Base-by-base conservation (phyloP, 1,140 invertebrate genomes). In the Achatina immaculata region DNA sequence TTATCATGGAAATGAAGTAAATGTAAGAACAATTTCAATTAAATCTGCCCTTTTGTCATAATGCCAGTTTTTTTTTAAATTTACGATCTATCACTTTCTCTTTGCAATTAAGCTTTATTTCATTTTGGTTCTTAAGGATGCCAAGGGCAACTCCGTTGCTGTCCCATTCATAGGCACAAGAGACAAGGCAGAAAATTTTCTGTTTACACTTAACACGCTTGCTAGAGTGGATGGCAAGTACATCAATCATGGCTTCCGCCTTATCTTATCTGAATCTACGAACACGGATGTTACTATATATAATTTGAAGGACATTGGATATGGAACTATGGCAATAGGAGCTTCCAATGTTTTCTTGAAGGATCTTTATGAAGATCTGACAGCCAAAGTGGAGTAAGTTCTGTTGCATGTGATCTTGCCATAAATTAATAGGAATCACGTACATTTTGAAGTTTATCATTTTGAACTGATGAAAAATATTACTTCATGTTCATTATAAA, bases 121-220 rank as follows among this genome's bases (percentile, higher is more conserved):
- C n/a, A n/a, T n/a, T n/a, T n/a, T n/a, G n/a, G n/a, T 73, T 11
- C 51, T 80, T 24, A n/a, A 83, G 21, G 72, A 66, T 31, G 80
- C 87, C 3, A 83, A 86, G 73, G 73, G 81, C n/a, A 58, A 79
- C 16, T 85, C 80, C 11, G 38, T 89, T 16, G 84, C 83, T 0
- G 82, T 88, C 1, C 78, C 88, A 28, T 88, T 84, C 74, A 85
- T 88, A 42, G 88, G 87, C 4, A 75, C 79, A 16, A 65, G 81
- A 71, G 80, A 81, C 66, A 76, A 82, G 0, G 85, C 85, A 31
- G 75, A 83, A 68, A 65, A 83, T 9, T 58, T 86, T 16, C 24
- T 77, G 75, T 78, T 62, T 28, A 69, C 42, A 28, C 36, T 69
- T 38, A 45, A 48, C 21, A 79, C 81, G 45, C 55, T 85, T 24